Evolutionary conservation across 2,888 invertebrate species (phyloP).

Genomic region (Prionchulus punctatus): DNA sequence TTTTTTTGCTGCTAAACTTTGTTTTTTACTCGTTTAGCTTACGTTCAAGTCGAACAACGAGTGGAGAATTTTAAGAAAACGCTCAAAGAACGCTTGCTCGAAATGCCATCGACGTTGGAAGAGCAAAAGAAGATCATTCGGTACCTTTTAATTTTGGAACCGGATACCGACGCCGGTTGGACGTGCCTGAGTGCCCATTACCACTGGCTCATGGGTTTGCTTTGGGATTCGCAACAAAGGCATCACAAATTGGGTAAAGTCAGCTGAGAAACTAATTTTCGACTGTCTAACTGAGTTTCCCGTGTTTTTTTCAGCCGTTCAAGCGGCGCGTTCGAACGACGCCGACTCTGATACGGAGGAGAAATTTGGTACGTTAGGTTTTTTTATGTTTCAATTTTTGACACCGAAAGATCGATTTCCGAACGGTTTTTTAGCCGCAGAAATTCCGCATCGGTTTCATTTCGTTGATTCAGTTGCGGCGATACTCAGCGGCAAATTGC

Average conservation of each 20-base stretch:
- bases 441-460: constrained; percentile 50
- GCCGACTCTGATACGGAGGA: constrained; percentile 39
- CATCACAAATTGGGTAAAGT: constrained; percentile 25
- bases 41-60: constrained; percentile 74
- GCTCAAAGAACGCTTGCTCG: constrained; percentile 62
- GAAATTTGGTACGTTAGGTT: constrained; percentile 8
- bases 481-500: constrained; percentile 56
- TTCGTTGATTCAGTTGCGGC: constrained; percentile 65
- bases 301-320: no score
- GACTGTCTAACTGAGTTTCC: no score
- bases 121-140: constrained; percentile 86
- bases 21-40: constrained; percentile 40
- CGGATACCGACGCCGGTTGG: constrained; percentile 83
- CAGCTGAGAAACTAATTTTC: constrained; percentile 1
- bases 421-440: no score
- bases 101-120: constrained; percentile 76
- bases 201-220: constrained; percentile 53
- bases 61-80: constrained; percentile 63
- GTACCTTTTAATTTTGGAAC: constrained; percentile 57
- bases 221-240: constrained; percentile 45
- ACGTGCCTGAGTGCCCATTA: constrained; percentile 70
- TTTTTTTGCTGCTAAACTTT: background rate
- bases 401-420: no score
- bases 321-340: background rate
- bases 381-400: constrained; percentile 4